These are phyloP conservation scores for Spinus pinus DNA, from an alignment of 2,797 vertebrate genomes.

Conservation along the genomic window DNA sequence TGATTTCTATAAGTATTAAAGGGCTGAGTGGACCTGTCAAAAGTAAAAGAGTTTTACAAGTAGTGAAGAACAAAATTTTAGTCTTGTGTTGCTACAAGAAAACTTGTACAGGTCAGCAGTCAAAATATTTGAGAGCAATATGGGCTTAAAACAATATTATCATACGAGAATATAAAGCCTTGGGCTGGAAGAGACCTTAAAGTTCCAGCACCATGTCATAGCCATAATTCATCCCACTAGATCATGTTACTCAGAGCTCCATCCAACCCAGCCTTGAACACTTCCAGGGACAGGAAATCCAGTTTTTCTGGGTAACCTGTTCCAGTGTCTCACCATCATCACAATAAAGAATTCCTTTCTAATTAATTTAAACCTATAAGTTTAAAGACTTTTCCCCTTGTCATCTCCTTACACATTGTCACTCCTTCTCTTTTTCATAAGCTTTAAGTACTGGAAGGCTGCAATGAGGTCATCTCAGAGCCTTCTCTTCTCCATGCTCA, in stretches of 20 bases:
- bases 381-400: background rate
- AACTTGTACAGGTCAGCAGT: background rate
- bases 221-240: background rate
- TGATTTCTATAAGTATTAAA: background rate
- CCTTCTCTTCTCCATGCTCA: background rate
- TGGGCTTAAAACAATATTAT: background rate
- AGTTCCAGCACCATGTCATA: background rate
- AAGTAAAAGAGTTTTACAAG: background rate
- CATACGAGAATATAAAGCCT: background rate
- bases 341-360: background rate
- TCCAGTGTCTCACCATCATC: background rate
- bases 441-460: background rate
- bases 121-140: background rate
- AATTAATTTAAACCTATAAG: background rate
- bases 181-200: background rate
- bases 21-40: background rate
- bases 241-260: background rate
- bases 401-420: too few relatives aligned
- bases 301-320: background rate
- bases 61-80: background rate
- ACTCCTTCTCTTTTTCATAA: background rate
- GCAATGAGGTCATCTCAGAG: background rate
- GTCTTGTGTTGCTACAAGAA: background rate
- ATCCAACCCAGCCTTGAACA: background rate
- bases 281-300: background rate